Conservation (phyloP, 2,797 vertebrate species). For the Falco naumanni region DNA sequence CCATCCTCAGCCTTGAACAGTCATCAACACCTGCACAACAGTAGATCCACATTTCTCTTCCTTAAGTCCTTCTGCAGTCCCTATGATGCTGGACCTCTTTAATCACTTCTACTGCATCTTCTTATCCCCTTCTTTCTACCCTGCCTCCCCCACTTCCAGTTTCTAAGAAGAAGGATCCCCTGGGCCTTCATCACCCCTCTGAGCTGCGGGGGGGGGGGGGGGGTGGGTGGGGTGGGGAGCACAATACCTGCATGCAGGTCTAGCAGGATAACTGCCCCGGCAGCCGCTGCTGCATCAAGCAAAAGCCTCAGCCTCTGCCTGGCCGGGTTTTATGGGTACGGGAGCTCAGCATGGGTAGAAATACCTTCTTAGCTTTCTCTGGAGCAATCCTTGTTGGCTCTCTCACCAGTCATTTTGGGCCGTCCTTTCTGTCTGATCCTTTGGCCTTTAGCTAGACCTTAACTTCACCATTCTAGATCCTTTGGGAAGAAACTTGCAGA, state of each 20-base stretch:
- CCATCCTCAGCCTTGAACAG: not conserved
- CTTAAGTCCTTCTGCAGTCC: not conserved
- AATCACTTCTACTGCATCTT: not conserved
- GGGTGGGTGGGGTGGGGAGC: rapidly evolving
- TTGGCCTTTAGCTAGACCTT: not conserved
- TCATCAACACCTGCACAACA: not conserved
- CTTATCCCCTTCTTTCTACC: not conserved
- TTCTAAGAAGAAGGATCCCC: not conserved
- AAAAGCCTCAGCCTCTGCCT: not conserved
- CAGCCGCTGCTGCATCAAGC: not conserved
- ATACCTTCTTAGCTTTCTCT: not conserved
- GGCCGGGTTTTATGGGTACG: not conserved
- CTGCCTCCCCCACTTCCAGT: not conserved
- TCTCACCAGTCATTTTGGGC: not conserved
- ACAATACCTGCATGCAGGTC: not conserved
- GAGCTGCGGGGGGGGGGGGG: not conserved
- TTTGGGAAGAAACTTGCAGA: not conserved
- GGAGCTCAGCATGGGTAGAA: not conserved
- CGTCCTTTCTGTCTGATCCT: not conserved
- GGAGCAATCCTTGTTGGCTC: not conserved
- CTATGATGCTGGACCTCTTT: not conserved
- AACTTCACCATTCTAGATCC: not conserved
- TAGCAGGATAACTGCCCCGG: not conserved
- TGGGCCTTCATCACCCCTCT: not conserved
- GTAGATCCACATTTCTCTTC: not conserved